A percentile compares a stretch with the other conserved stretches of the same genome.
Conservation (phyloP, 37 sponge, comb jelly and placozoan species). For the Aplysina aerophoba region DNA sequence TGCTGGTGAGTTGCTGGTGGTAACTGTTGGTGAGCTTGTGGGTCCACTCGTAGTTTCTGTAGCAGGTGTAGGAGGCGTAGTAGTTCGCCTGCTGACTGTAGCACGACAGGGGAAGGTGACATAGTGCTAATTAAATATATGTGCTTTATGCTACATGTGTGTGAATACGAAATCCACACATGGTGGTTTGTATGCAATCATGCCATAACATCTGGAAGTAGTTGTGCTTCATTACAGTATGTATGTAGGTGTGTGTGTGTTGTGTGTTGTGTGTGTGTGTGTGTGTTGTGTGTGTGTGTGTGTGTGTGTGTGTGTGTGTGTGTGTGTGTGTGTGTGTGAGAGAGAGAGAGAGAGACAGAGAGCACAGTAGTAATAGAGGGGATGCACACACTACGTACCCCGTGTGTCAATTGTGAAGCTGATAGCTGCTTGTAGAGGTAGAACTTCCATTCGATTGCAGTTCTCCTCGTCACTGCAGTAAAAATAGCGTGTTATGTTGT, state of each 20-base stretch:
- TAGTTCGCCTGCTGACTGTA: too few species aligned
- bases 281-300: background rate
- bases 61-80: background rate
- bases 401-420: background rate
- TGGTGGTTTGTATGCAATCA: background rate
- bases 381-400: background rate
- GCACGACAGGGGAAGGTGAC: too few species aligned
- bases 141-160: too few species aligned
- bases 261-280: background rate
- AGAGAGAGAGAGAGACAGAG: background rate
- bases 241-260: background rate
- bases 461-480: background rate
- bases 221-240: too few species aligned
- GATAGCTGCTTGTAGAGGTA: too few species aligned
- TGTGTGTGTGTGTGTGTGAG: background rate
- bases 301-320: slow-evolving; percentile 28
- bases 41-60: background rate
- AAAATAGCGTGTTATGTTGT: background rate
- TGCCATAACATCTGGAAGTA: too few species aligned
- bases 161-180: background rate
- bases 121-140: too few species aligned
- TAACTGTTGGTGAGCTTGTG: background rate
- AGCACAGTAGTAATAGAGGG: background rate
- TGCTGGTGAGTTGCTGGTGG: background rate
- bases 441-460: too few species aligned